Evolutionary conservation across 1,140 invertebrate genomes (phyloP), one percentile per base, ranked within the genome.

Genomic region (Olivierus martensii): DNA sequence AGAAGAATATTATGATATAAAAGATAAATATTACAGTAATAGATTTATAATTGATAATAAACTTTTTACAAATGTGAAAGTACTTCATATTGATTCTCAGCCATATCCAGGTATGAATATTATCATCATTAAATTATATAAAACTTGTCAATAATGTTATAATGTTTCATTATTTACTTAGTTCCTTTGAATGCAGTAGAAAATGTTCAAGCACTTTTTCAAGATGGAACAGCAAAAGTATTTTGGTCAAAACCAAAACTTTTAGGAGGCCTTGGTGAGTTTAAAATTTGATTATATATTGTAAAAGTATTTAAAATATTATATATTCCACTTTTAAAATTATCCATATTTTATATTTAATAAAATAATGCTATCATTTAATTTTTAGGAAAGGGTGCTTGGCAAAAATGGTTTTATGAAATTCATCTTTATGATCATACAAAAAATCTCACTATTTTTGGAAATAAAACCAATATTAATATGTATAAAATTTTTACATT

Each of bases 391-490:
- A 46, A 43, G 22, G 81, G 80, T 1, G 82, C 87, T 0, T 91
- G 84, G 79, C 80, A 83, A 59, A 78, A 80, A 55, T 93, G 87
- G 87, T 78, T 75, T 1, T 95, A 89, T 66, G 79, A 85, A 63
- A 70, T 95, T 17, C 57, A 74, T 88, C 0, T 77, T 76, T 55
- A 76, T 83, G 65, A 22, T 22, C 22, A 35, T 14, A 3, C 7
- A 7, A 51, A 17, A 22, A 12, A 10, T 4, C 19, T 42, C 9
- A 48, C 39, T 34, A 21, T 55, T 4, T 36, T 21, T 11, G 36
- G 39, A 21, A 28, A 28, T 28, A 28, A 9, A 9, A 28, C 28
- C 9, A 9, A 4, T 0, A 28, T 6, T 28, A 28, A 28, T 28
- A 28, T 28, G 4, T 28, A 28, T 9, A 28, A 28, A 28, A 28